Evolutionary conservation across 2,113 vertebrate genomes (phyloP).

Genomic region (Odobenus rosmarus): DNA sequence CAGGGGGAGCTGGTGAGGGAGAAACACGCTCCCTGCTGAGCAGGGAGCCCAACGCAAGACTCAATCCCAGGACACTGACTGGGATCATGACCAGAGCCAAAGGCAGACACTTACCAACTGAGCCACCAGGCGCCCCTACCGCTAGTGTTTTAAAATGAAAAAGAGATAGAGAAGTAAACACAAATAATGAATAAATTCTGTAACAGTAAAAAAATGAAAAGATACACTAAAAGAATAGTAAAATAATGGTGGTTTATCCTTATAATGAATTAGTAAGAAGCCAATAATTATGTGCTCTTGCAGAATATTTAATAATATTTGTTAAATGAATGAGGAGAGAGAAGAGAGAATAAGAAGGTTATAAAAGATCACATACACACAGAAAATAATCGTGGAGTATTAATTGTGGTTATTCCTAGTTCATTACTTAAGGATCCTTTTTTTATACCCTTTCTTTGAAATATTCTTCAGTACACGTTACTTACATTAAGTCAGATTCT

Average conservation of each 20-base stretch:
- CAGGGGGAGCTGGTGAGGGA: too few relatives aligned
- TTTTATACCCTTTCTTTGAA: constrained; percentile 20
- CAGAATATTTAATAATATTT: not conserved
- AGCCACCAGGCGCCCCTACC: not conserved
- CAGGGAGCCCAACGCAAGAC: not conserved
- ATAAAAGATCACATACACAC: not conserved
- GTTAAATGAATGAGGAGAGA: not conserved
- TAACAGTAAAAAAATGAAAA: not conserved
- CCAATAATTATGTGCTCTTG: not conserved
- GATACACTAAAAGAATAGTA: not conserved
- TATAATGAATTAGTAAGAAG: not conserved
- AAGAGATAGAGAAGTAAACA: not conserved
- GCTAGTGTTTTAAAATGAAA: not conserved
- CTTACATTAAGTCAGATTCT: not conserved
- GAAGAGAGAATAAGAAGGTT: not conserved
- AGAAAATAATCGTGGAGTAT: not conserved
- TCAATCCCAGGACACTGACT: not conserved
- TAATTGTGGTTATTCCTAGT: not conserved
- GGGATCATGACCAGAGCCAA: not conserved
- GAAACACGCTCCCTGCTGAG: not conserved
- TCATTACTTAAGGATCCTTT: not conserved
- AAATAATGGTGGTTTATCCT: constrained; percentile 10
- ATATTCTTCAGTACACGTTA: not conserved
- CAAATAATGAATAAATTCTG: not conserved
- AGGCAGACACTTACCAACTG: not conserved